Conservation (phyloP, 1,140 invertebrate species). For the Propsilocerus akamusi region DNA sequence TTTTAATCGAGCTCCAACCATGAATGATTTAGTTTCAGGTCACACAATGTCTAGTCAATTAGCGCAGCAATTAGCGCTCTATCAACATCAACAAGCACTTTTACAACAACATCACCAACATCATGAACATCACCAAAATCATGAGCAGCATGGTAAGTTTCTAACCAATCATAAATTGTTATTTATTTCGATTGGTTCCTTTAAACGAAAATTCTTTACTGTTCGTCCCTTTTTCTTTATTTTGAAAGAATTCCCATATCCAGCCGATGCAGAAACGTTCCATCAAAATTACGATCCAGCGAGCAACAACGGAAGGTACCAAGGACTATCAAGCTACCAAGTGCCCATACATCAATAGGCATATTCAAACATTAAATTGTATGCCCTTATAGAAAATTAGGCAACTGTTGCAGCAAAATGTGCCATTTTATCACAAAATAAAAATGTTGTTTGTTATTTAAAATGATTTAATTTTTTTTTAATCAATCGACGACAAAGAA, state of each 20-base stretch:
- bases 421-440: neutral
- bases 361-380: neutral
- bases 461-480: neutral
- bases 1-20: neutral
- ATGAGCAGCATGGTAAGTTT: neutral
- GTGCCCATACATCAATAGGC: neutral
- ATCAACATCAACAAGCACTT: too few relatives aligned
- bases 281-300: neutral
- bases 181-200: neutral
- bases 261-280: neutral
- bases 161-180: neutral
- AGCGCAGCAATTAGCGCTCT: neutral
- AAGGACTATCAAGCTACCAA: neutral
- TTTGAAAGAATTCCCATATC: neutral
- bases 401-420: neutral
- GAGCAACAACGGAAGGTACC: neutral
- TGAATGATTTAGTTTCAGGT: slow-evolving; percentile 1
- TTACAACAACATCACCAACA: too few relatives aligned
- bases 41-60: neutral
- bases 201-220: neutral
- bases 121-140: too few relatives aligned
- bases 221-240: neutral
- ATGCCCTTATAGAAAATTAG: neutral
- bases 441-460: neutral
- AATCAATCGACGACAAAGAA: neutral